These are phyloP conservation scores for Geothlypis trichas DNA, from an alignment of 2,113 vertebrate genomes.

Conservation along the genomic window DNA sequence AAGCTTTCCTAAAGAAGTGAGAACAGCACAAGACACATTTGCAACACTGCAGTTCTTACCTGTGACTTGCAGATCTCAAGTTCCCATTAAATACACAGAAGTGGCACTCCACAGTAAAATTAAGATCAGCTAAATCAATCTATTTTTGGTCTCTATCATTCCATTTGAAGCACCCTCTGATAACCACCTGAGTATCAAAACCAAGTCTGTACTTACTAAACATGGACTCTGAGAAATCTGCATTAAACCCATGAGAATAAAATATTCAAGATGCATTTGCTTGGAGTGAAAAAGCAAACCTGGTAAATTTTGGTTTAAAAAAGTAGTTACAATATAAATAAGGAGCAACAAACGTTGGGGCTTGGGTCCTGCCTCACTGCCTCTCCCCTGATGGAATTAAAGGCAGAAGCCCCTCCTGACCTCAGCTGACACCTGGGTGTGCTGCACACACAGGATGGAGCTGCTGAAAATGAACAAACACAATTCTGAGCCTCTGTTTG, in stretches of 20 bases:
- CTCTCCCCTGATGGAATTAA: background rate
- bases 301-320: background rate
- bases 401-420: background rate
- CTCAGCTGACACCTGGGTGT: background rate
- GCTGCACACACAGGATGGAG: background rate
- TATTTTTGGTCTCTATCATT: background rate
- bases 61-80: background rate
- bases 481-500: background rate
- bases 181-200: background rate
- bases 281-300: background rate
- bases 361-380: background rate
- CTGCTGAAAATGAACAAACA: background rate
- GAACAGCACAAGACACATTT: background rate
- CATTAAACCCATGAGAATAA: background rate
- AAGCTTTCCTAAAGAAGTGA: background rate
- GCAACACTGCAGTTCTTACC: background rate
- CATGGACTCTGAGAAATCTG: rapidly evolving
- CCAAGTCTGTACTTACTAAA: background rate
- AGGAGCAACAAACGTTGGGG: background rate
- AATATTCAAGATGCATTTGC: background rate
- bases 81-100: background rate
- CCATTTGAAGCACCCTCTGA: background rate
- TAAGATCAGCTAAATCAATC: background rate
- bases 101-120: background rate
- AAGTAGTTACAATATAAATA: background rate